These are phyloP conservation scores for Petromus typicus DNA, from an alignment of 2,113 vertebrate species.

Conservation along the genomic window DNA sequence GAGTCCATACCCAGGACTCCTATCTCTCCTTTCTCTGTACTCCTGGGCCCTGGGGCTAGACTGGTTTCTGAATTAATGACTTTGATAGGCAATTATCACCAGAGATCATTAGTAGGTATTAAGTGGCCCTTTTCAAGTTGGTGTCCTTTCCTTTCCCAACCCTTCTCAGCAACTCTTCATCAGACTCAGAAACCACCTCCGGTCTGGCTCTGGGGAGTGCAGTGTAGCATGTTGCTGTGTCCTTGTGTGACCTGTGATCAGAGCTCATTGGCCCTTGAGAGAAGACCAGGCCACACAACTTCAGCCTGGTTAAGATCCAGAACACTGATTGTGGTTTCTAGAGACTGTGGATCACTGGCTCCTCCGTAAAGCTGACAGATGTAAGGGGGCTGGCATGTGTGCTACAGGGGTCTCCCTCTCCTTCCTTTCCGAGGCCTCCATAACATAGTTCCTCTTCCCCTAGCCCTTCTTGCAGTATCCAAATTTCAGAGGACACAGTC, in stretches of 20 bases:
- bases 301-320: background rate
- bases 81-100: background rate
- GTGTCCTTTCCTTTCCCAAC: background rate
- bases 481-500: too few relatives aligned
- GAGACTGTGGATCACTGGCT: background rate
- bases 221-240: rapidly evolving
- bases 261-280: background rate
- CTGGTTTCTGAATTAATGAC: background rate
- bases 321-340: too few relatives aligned
- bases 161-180: background rate
- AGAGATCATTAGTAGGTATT: background rate
- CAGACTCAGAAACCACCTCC: background rate
- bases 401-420: background rate
- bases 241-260: rapidly evolving
- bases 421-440: background rate
- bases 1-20: too few relatives aligned
- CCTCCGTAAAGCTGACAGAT: background rate
- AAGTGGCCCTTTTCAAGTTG: background rate
- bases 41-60: background rate
- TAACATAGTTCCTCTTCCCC: background rate
- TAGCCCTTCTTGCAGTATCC: background rate
- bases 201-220: background rate
- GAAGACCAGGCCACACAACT: background rate
- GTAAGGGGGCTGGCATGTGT: too few relatives aligned
- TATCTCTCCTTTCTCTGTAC: rapidly evolving